These are phyloP conservation scores for Vimba vimba DNA, from an alignment of 2,113 vertebrate species.

Conservation along the genomic window DNA sequence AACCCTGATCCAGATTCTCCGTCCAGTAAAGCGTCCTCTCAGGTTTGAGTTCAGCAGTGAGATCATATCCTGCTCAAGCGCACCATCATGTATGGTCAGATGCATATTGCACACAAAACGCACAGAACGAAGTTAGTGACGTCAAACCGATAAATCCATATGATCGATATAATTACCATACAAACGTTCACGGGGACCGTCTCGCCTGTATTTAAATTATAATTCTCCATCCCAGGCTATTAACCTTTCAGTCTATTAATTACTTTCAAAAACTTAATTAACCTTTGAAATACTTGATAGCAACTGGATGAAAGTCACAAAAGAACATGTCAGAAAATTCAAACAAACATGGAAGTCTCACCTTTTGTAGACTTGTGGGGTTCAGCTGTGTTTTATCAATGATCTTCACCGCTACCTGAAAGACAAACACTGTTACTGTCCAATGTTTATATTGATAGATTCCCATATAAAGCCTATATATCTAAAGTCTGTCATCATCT, in stretches of 20 bases:
- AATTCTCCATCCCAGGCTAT: not conserved
- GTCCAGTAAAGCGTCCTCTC: not conserved
- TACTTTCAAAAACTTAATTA: too few relatives aligned
- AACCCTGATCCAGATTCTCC: not conserved
- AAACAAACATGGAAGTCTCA: slow-evolving; percentile 28
- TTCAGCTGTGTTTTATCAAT: slow-evolving; percentile 60
- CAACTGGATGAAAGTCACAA: not conserved
- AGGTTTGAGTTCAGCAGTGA: not conserved
- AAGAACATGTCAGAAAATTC: not conserved
- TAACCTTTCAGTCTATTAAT: too few relatives aligned
- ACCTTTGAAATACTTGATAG: too few relatives aligned
- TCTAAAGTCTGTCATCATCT: not conserved
- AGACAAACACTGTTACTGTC: not conserved
- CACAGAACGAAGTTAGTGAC: not conserved
- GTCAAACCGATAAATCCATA: not conserved
- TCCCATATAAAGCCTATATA: not conserved
- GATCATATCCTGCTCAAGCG: not conserved
- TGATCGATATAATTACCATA: not conserved
- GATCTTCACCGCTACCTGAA: slow-evolving; percentile 59
- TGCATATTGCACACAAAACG: not conserved
- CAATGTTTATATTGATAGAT: slow-evolving; percentile 9
- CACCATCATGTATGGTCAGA: not conserved
- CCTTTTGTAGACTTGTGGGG: slow-evolving; percentile 60
- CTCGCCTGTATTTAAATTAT: not conserved
- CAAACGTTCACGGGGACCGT: not conserved